phyloP scores from a whole-genome alignment of 2,888 invertebrate species.

The Hydrotaea cyrtoneurina region DNA sequence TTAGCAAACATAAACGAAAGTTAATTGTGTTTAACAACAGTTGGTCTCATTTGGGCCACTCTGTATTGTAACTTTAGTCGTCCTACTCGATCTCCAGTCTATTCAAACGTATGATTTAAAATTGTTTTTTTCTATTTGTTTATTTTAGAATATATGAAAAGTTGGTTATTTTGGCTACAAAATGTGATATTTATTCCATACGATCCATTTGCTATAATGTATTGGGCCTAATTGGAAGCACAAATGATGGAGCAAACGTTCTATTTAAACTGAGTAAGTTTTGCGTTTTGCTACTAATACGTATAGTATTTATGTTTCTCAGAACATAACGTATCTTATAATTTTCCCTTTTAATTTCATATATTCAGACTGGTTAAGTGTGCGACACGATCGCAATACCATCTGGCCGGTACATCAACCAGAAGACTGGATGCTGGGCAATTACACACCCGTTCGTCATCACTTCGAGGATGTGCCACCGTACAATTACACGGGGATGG shows the following conservation, averaged over 20 bases:
- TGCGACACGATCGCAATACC: constrained; percentile 89
- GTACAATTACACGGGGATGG: constrained; percentile 79
- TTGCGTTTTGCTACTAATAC: neutral
- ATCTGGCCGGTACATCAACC: constrained; percentile 89
- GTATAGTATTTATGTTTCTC: neutral
- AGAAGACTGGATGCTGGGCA: constrained; percentile 82
- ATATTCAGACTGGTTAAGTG: constrained; percentile 86
- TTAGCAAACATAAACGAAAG: too few relatives aligned
- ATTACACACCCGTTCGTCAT: constrained; percentile 80
- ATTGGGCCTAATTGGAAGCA: constrained; percentile 89
- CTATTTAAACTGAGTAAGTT: constrained; percentile 86
- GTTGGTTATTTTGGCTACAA: constrained; percentile 87
- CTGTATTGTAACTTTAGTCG: too few relatives aligned
- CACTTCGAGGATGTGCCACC: constrained; percentile 80
- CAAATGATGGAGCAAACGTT: constrained; percentile 90
- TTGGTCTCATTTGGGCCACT: too few relatives aligned
- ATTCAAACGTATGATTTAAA: too few relatives aligned
- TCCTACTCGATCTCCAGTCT: too few relatives aligned
- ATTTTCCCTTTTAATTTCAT: neutral
- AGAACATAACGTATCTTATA: neutral
- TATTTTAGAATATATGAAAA: constrained; percentile 78
- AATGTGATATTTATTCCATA: constrained; percentile 91
- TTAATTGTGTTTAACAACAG: too few relatives aligned
- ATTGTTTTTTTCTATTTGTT: neutral
- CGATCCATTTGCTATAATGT: constrained; percentile 94